Conservation (phyloP, 2,888 invertebrate species). For the Macrosoma leucophasiata region DNA sequence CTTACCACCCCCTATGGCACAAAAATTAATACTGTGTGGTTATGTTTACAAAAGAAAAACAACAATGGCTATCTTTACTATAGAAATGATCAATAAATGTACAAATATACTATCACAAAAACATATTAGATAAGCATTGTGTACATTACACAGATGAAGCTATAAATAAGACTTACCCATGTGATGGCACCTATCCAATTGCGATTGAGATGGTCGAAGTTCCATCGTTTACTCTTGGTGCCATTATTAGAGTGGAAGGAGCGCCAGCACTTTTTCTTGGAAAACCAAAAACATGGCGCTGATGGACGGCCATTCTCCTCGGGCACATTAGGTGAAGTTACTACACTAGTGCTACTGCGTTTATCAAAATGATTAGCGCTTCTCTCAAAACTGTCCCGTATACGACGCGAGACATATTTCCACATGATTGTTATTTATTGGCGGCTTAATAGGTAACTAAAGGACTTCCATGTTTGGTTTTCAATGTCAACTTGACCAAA, state of each 20-base stretch:
- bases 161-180: constrained; percentile 51
- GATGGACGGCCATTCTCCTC: constrained; percentile 39
- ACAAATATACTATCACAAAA: too few species aligned
- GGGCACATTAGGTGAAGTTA: constrained; percentile 38
- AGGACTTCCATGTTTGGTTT: too few species aligned
- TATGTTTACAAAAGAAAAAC: constrained; percentile 3
- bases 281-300: constrained; percentile 45
- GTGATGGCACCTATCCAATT: constrained; percentile 72
- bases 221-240: constrained; percentile 58
- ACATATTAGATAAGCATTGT: too few species aligned
- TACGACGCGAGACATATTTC: constrained; percentile 71
- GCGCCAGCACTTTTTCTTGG: constrained; percentile 42
- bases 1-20: background rate
- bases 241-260: constrained; percentile 37
- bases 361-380: constrained; percentile 67
- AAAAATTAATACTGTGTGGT: background rate
- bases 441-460: too few species aligned
- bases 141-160: too few species aligned
- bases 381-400: constrained; percentile 67
- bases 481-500: too few species aligned
- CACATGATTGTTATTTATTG: constrained; percentile 64
- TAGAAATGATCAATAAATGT: constrained; percentile 8
- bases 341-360: constrained; percentile 54
- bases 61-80: background rate
- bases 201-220: constrained; percentile 55